Evolutionary conservation across 2,797 vertebrate genomes (phyloP), one percentile per base, ranked within the genome.

Genomic region (Enteromius anoplus): DNA sequence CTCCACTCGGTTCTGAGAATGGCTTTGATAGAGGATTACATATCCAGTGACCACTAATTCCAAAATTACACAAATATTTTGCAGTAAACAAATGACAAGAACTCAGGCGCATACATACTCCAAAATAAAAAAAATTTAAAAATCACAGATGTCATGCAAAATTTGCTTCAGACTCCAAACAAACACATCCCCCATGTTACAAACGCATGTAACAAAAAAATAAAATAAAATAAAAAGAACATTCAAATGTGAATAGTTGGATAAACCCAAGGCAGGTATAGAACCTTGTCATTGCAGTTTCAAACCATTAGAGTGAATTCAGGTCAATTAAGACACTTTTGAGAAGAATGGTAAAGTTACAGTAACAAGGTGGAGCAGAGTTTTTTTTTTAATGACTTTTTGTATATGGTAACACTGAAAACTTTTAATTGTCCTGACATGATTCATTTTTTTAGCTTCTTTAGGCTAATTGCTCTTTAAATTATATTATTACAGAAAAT

Each of bases 31-130:
- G 55, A 73, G 79, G 69, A 81, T 73, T 82, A 75, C 29, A 81
- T 81, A 81, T 81, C 68, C 68, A 81, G 21, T 51, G 80, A 81
- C 80, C 80, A 51, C 70, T 81, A 81, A 81, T 73, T 81, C 80
- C 29, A 73, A 81, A 81, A 81, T 64, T 19, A 72, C 53, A 47
- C 69, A 81, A 81, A 81, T 72, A 81, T 45, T 53, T 45, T 37
- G 42, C 34, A 72, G 49, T 72, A 81, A 73, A 73, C 42, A 73
- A 64, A 73, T 73, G 70, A 64, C 58, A 81, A 51, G 80, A 51
- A n/a, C 29, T 81, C 42, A 64, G 14, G 19, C 49, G 29, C 14
- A 72, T 42, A 45, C 12, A 64, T 26, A 21, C 40, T 64, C 34
- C 55, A 55, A 75, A 21, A 21, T 7, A 21, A 21, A 21, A 21